Evolutionary conservation across 1,140 invertebrate genomes (phyloP), one percentile per base, ranked within the genome.

Genomic region (Homarus americanus): DNA sequence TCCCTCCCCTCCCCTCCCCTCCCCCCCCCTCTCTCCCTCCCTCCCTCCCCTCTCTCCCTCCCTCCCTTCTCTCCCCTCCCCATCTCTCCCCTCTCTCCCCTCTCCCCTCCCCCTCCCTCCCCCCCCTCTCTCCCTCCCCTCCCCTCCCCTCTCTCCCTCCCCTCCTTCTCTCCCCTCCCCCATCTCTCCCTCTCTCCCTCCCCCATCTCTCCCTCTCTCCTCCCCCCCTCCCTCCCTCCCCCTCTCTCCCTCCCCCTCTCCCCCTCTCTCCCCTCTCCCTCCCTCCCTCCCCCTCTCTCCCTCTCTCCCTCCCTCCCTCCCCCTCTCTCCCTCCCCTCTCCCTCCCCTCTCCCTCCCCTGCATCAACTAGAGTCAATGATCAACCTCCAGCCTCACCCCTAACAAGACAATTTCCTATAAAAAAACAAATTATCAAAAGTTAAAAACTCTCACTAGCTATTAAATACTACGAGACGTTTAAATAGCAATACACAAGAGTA

Each of bases 121-220:
- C 58, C n/a, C 58, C n/a, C 58, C 58, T 63, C n/a, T 63, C 58
- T 63, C 58, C 58, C n/a, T n/a, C n/a, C n/a, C 58, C 58, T 63
- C 58, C n/a, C n/a, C n/a, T 63, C 58, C 58, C n/a, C 58, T 63
- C 58, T n/a, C n/a, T n/a, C 58, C n/a, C 58, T 63, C n/a, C 58
- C 58, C n/a, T 63, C n/a, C n/a, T 63, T n/a, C 58, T n/a, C n/a
- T n/a, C n/a, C n/a, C n/a, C n/a, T n/a, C n/a, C n/a, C n/a, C n/a
- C n/a, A n/a, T n/a, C n/a, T n/a, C n/a, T n/a, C n/a, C n/a, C n/a
- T n/a, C n/a, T n/a, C n/a, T n/a, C n/a, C n/a, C n/a, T n/a, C n/a
- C n/a, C n/a, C n/a, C n/a, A n/a, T n/a, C n/a, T n/a, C n/a, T n/a
- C n/a, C n/a, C n/a, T n/a, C n/a, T n/a, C n/a, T n/a, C 58, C n/a